A percentile compares a stretch with the other conserved stretches of the same genome.
Evolutionary conservation across 2,888 invertebrate species (phyloP).

Genomic region (Melinaea marsaeus): DNA sequence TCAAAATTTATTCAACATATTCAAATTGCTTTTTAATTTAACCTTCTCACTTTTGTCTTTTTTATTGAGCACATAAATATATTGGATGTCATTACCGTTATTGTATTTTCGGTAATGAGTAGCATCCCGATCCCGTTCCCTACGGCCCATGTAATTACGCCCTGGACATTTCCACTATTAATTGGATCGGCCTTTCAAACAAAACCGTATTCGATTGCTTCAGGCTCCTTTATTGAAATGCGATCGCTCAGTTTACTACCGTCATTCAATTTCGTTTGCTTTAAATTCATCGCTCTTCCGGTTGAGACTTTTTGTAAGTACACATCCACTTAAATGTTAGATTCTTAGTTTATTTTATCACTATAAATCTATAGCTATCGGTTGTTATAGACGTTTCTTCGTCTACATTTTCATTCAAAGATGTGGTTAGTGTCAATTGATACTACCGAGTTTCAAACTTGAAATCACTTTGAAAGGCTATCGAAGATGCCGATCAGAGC

Average conservation of each 20-base stretch:
- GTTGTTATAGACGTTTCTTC: slow-evolving; percentile 9
- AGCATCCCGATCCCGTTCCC: slow-evolving; percentile 38
- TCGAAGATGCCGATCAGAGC: slow-evolving; percentile 39
- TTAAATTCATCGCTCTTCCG: slow-evolving; percentile 37
- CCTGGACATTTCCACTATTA: slow-evolving; percentile 51
- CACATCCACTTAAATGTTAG: slow-evolving; percentile 32
- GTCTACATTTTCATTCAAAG: slow-evolving; percentile 15
- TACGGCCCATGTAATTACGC: slow-evolving; percentile 46
- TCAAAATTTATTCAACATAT: slow-evolving; percentile 25
- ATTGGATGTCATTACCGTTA: slow-evolving; percentile 29
- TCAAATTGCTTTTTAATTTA: slow-evolving; percentile 31
- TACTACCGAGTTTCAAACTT: slow-evolving; percentile 39
- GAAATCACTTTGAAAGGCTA: slow-evolving; percentile 49
- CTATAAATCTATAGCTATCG: slow-evolving; percentile 30
- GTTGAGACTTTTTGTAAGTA: slow-evolving; percentile 33
- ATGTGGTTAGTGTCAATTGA: slow-evolving; percentile 20
- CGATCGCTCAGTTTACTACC: slow-evolving; percentile 37
- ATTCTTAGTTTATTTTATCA: slow-evolving; percentile 50
- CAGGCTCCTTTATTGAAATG: slow-evolving; percentile 38
- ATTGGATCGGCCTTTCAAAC: slow-evolving; percentile 53
- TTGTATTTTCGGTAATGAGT: slow-evolving; percentile 36
- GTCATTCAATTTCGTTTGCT: slow-evolving; percentile 36
- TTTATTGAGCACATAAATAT: slow-evolving; percentile 30
- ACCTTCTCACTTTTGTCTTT: slow-evolving; percentile 25
- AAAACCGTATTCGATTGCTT: slow-evolving; percentile 31